These are phyloP conservation scores for Micrasema longulum DNA, from an alignment of 1,140 invertebrate species.

Conservation along the genomic window DNA sequence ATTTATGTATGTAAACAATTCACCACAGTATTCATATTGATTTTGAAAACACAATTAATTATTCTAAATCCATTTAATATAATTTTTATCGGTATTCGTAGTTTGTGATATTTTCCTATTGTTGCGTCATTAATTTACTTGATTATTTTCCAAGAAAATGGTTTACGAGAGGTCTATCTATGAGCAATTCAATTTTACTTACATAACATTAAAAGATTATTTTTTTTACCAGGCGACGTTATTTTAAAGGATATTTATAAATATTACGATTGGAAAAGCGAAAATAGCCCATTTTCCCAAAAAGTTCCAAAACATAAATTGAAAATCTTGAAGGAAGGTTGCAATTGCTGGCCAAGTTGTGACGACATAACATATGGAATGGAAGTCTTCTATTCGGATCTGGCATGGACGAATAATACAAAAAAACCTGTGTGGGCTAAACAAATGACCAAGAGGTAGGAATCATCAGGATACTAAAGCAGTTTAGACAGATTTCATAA, in stretches of 20 bases:
- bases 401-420: slow-evolving; percentile 54
- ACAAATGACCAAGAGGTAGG: slow-evolving; percentile 17
- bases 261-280: background rate
- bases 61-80: too few relatives aligned
- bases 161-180: too few relatives aligned
- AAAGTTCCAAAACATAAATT: background rate
- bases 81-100: too few relatives aligned
- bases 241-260: background rate
- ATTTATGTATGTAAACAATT: too few relatives aligned
- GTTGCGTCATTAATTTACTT: too few relatives aligned
- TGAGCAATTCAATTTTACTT: too few relatives aligned
- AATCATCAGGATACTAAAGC: too few relatives aligned
- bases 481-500: too few relatives aligned
- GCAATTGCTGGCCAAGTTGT: slow-evolving; percentile 60
- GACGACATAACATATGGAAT: slow-evolving; percentile 61
- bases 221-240: background rate
- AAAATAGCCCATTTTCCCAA: background rate
- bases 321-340: background rate
- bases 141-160: too few relatives aligned
- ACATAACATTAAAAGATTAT: slow-evolving; percentile 1
- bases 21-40: too few relatives aligned
- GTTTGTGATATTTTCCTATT: too few relatives aligned
- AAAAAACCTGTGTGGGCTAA: slow-evolving; percentile 53
- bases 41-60: too few relatives aligned
- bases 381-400: slow-evolving; percentile 63